Percentiles rank a stretch among this genome's conserved stretches.
These are phyloP conservation scores for Urocyon cinereoargenteus DNA, from an alignment of 2,797 vertebrate species.

Conservation along the genomic window DNA sequence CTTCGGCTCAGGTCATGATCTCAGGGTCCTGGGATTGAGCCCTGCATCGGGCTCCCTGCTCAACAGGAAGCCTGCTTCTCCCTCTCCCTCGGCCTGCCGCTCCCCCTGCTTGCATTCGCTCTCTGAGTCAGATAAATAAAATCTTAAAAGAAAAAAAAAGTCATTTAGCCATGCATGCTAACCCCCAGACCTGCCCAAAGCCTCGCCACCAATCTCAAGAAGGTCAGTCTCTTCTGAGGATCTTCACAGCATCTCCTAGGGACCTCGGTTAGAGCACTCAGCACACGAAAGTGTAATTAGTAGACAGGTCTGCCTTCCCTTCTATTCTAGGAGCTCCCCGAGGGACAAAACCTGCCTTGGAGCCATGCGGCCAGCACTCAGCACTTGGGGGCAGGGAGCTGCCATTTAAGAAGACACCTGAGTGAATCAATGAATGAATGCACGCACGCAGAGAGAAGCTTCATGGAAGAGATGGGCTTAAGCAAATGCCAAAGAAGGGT, in stretches of 20 bases:
- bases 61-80: too few relatives aligned
- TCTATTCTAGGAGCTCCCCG: background rate
- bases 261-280: background rate
- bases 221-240: background rate
- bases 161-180: background rate
- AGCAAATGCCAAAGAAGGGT: background rate
- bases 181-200: background rate
- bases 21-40: too few relatives aligned
- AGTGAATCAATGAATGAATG: background rate
- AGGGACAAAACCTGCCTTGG: background rate
- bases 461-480: background rate
- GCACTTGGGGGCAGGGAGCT: background rate
- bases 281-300: background rate
- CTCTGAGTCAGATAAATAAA: too few relatives aligned
- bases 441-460: fast-evolving
- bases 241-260: background rate
- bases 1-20: too few relatives aligned
- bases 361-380: background rate
- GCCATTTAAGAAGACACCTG: background rate
- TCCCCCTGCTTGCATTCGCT: too few relatives aligned
- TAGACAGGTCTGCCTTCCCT: background rate
- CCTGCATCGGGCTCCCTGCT: too few relatives aligned
- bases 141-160: background rate
- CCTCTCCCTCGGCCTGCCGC: too few relatives aligned
- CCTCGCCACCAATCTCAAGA: background rate